phyloP scores from a whole-genome alignment of 2,797 vertebrate species.

The Hemibagrus guttatus region DNA sequence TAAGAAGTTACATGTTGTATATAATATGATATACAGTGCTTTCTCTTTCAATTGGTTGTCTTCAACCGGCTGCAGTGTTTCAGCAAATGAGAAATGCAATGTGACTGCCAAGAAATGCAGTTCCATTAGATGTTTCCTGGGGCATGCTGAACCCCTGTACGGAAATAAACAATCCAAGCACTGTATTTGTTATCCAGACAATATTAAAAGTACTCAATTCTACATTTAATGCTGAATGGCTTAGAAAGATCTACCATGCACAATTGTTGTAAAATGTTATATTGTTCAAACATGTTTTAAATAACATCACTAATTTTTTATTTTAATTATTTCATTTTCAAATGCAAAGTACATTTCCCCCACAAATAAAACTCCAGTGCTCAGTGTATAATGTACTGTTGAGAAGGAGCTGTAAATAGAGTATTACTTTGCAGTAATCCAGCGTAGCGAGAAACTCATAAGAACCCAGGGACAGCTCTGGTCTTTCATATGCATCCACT shows the following conservation, averaged over 20 bases:
- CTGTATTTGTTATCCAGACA: neutral
- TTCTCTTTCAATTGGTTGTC: constrained; percentile 8
- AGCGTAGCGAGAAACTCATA: constrained; percentile 89
- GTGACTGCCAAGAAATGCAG: constrained; percentile 39
- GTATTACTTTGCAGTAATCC: constrained; percentile 93
- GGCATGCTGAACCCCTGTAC: constrained; percentile 28
- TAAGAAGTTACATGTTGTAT: neutral
- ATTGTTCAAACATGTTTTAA: neutral
- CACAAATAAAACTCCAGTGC: neutral
- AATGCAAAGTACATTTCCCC: neutral
- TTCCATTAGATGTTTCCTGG: constrained; percentile 24
- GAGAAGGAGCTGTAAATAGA: constrained; percentile 5
- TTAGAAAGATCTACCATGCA: neutral
- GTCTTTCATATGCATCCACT: constrained; percentile 88
- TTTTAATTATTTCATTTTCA: neutral
- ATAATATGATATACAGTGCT: neutral
- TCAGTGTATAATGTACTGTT: constrained; percentile 8
- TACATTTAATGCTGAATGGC: neutral
- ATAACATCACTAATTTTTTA: neutral
- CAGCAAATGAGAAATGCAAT: constrained; percentile 49
- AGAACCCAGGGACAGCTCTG: constrained; percentile 92
- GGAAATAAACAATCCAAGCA: neutral
- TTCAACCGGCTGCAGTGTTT: constrained; percentile 19
- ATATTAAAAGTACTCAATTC: neutral
- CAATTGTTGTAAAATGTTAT: neutral